A percentile compares a stretch with the other conserved stretches of the same genome.
Evolutionary conservation across 2,113 vertebrate genomes (phyloP).

Genomic region (Neolamprologus sp.): DNA sequence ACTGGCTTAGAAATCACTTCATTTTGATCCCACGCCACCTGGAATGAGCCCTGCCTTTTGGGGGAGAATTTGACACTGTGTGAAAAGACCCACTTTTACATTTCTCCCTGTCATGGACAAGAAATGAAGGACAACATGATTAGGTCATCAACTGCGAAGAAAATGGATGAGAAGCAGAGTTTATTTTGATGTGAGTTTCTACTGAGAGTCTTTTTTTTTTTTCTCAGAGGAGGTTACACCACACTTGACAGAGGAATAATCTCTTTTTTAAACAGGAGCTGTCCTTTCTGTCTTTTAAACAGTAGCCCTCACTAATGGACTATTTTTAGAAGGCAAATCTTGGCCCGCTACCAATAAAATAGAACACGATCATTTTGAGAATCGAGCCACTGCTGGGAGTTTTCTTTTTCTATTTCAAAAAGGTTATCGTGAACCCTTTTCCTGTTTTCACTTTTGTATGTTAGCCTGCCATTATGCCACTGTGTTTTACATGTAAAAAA

Average conservation of each 20-base stretch:
- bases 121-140: conserved; percentile 47
- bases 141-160: conserved; percentile 34
- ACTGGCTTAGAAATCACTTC: conserved; percentile 42
- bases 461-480: conserved; percentile 26
- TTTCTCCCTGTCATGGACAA: conserved; percentile 9
- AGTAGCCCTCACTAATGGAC: conserved; percentile 21
- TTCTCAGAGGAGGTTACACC: neutral
- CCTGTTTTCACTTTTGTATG: conserved; percentile 39
- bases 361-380: conserved; percentile 48
- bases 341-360: conserved; percentile 36
- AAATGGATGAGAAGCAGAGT: conserved; percentile 40
- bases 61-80: conserved; percentile 10
- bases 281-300: conserved; percentile 35
- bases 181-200: conserved; percentile 44
- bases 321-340: conserved; percentile 46
- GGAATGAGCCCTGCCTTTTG: conserved; percentile 48
- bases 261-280: conserved; percentile 35
- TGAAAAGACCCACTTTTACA: conserved; percentile 22
- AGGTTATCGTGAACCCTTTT: neutral
- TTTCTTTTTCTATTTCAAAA: conserved; percentile 46
- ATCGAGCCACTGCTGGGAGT: conserved; percentile 41
- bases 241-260: conserved; percentile 55
- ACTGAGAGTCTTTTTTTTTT: neutral
- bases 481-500: conserved; percentile 16
- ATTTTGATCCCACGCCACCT: conserved; percentile 43